Conservation (phyloP, 1,140 invertebrate genomes). For the Thrips palmi region DNA sequence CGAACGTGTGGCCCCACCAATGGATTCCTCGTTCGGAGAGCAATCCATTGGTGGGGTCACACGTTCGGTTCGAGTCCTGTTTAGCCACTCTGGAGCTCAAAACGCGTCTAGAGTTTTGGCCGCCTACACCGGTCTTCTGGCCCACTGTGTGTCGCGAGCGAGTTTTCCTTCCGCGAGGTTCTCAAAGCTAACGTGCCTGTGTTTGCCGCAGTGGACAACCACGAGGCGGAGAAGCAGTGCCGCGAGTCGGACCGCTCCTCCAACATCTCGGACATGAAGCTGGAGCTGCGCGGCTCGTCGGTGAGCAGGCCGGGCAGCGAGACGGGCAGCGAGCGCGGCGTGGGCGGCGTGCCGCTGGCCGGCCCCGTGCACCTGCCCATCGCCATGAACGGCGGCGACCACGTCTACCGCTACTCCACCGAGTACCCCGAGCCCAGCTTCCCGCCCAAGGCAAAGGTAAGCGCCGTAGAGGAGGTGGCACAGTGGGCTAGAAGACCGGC, state of each 20-base stretch:
- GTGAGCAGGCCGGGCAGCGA: slow-evolving; percentile 35
- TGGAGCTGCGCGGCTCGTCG: slow-evolving; percentile 67
- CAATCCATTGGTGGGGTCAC: too few relatives aligned
- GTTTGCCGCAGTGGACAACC: slow-evolving; percentile 24
- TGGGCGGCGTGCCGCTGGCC: slow-evolving; percentile 42
- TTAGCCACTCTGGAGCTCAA: too few relatives aligned
- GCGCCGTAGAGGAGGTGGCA: too few relatives aligned
- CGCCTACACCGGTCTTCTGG: too few relatives aligned
- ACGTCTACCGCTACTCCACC: slow-evolving; percentile 50
- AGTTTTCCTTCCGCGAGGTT: too few relatives aligned
- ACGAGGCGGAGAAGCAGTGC: slow-evolving; percentile 55
- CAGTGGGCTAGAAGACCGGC: too few relatives aligned
- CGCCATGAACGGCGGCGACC: slow-evolving; percentile 30
- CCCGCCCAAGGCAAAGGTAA: slow-evolving; percentile 46
- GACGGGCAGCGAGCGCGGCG: slow-evolving; percentile 30
- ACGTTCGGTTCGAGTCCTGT: too few relatives aligned
- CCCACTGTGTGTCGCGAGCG: too few relatives aligned
- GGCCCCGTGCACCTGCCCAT: slow-evolving; percentile 57
- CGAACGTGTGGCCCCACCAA: too few relatives aligned
- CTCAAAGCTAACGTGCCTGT: too few relatives aligned
- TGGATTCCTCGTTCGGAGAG: too few relatives aligned
- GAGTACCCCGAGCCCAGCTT: slow-evolving; percentile 71
- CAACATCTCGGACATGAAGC: slow-evolving; percentile 77
- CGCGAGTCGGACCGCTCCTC: slow-evolving; percentile 76
- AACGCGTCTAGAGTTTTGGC: too few relatives aligned